These are phyloP conservation scores for Sesamia inferens DNA, from an alignment of 2,888 invertebrate species.

Conservation along the genomic window DNA sequence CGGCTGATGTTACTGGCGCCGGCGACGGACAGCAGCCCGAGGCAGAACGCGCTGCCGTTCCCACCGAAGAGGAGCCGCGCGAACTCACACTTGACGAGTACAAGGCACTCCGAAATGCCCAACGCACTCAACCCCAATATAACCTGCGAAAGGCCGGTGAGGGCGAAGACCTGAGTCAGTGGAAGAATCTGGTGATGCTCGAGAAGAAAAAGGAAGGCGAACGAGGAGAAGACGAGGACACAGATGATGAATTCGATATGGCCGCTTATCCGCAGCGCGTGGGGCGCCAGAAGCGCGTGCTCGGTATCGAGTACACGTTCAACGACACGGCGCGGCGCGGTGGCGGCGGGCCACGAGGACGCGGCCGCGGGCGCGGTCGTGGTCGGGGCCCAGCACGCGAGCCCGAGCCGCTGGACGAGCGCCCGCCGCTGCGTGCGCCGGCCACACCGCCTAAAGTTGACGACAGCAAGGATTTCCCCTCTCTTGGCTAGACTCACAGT, in stretches of 20 bases:
- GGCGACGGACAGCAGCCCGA: slow-evolving; percentile 83
- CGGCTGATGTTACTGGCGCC: slow-evolving; percentile 80
- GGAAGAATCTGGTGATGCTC: slow-evolving; percentile 97
- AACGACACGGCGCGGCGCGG: slow-evolving; percentile 94
- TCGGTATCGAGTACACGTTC: slow-evolving; percentile 97
- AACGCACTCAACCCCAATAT: slow-evolving; percentile 95
- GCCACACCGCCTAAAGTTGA: slow-evolving; percentile 95
- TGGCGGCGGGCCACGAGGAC: slow-evolving; percentile 91
- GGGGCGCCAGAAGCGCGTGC: slow-evolving; percentile 95
- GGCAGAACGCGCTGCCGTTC: slow-evolving; percentile 85
- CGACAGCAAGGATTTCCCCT: slow-evolving; percentile 98
- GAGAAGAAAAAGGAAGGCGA: slow-evolving; percentile 94
- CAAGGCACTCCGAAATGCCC: slow-evolving; percentile 95
- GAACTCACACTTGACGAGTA: slow-evolving; percentile 98
- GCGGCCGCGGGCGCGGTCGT: slow-evolving; percentile 90
- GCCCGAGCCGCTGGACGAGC: slow-evolving; percentile 78
- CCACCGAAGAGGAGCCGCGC: slow-evolving; percentile 94
- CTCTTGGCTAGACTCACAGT: slow-evolving; percentile 93
- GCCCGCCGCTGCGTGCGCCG: slow-evolving; percentile 75
- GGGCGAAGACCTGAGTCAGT: slow-evolving; percentile 97
- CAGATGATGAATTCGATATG: slow-evolving; percentile 93
- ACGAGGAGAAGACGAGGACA: slow-evolving; percentile 91
- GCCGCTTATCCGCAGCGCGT: slow-evolving; percentile 96
- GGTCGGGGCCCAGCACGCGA: slow-evolving; percentile 81
- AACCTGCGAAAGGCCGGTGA: slow-evolving; percentile 98